phyloP scores from a whole-genome alignment of 2,113 vertebrate genomes.

The Phaethon lepturus region DNA sequence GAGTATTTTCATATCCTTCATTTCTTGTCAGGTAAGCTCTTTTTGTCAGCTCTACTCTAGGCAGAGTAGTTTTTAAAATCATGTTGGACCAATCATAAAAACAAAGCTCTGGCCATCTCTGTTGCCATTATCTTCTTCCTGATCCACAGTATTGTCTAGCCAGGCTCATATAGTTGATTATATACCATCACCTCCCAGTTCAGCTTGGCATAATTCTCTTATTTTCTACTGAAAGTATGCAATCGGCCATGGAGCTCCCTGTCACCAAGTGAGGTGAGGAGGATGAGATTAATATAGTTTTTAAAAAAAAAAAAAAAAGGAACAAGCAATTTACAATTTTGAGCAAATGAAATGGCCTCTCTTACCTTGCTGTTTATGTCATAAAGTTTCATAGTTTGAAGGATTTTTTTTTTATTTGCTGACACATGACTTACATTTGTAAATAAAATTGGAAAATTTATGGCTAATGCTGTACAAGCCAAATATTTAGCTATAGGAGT shows the following conservation, averaged over 20 bases:
- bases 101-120: neutral
- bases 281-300: neutral
- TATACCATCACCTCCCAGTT: neutral
- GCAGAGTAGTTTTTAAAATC: neutral
- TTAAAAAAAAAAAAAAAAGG: rapidly evolving
- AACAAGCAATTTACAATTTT: neutral
- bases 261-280: neutral
- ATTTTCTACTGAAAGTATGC: neutral
- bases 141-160: neutral
- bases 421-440: neutral
- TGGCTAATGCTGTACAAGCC: neutral
- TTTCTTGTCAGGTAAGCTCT: neutral
- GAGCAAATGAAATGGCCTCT: neutral
- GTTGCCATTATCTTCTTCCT: neutral
- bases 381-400: neutral
- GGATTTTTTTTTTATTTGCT: neutral
- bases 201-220: neutral
- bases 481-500: neutral
- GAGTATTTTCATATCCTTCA: neutral
- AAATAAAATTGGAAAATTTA: neutral
- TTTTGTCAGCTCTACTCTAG: neutral
- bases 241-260: neutral
- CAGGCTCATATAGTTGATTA: neutral
- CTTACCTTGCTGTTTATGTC: neutral
- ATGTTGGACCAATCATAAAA: neutral